phyloP scores from a whole-genome alignment of 2,797 vertebrate genomes.

The Allobates femoralis region DNA sequence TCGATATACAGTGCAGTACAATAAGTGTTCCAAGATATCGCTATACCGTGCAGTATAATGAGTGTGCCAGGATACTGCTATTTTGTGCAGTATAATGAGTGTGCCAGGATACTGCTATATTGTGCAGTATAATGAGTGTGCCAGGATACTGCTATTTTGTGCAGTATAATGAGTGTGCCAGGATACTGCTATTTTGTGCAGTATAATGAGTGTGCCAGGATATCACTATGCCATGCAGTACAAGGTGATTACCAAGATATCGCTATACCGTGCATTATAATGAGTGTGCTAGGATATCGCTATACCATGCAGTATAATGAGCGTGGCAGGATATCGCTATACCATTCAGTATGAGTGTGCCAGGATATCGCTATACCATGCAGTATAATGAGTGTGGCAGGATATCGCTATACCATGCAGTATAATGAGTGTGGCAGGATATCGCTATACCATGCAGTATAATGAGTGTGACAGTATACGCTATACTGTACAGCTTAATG shows the following conservation, averaged over 20 bases:
- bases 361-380: not conserved
- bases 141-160: not conserved
- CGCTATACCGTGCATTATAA: not conserved
- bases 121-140: not conserved
- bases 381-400: not conserved
- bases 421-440: not conserved
- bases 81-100: not conserved
- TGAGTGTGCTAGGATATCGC: not conserved
- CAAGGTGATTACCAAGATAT: not conserved
- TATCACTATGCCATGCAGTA: not conserved
- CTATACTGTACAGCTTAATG: not conserved
- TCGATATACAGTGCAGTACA: not conserved
- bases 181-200: not conserved
- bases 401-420: not conserved
- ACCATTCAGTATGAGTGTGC: not conserved
- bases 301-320: not conserved
- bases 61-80: not conserved
- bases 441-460: not conserved
- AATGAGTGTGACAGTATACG: not conserved
- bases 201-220: not conserved
- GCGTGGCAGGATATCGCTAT: not conserved
- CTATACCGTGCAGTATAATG: not conserved
- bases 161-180: not conserved
- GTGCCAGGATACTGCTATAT: not conserved
- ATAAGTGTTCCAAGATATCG: not conserved